Conservation (phyloP, 2,113 vertebrate genomes). For the Stigmatopora nigra region DNA sequence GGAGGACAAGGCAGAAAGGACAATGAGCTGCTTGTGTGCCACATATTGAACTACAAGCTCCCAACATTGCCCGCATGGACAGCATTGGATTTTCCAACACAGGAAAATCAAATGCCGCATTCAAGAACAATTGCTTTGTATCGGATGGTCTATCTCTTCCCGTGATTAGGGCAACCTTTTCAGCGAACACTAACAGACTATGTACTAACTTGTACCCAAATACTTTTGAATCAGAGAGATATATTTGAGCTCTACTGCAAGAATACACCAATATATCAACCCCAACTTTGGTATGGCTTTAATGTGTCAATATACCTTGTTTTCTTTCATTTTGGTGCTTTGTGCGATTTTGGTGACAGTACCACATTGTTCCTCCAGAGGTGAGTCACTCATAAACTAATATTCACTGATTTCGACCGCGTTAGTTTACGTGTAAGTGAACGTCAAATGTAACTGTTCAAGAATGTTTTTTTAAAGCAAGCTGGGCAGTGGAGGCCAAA, state of each 20-base stretch:
- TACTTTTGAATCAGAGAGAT: background rate
- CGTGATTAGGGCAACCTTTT: slow-evolving; percentile 36
- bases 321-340: background rate
- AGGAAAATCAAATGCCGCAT: slow-evolving; percentile 63
- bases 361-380: background rate
- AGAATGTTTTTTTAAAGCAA: background rate
- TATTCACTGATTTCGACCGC: background rate
- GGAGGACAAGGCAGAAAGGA: slow-evolving; percentile 36
- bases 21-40: slow-evolving; percentile 41
- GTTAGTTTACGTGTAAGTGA: background rate
- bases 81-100: slow-evolving; percentile 65
- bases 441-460: background rate
- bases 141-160: slow-evolving; percentile 46
- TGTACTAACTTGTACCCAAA: background rate
- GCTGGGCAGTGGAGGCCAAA: background rate
- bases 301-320: background rate
- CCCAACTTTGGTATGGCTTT: background rate
- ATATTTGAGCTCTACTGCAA: background rate
- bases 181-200: slow-evolving; percentile 33
- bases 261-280: background rate
- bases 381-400: background rate
- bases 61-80: slow-evolving; percentile 43
- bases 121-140: slow-evolving; percentile 62
- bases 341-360: background rate
- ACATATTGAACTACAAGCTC: slow-evolving; percentile 55